These are phyloP conservation scores for Etia nguti DNA, from an alignment of 2,113 vertebrate genomes.

Conservation along the genomic window DNA sequence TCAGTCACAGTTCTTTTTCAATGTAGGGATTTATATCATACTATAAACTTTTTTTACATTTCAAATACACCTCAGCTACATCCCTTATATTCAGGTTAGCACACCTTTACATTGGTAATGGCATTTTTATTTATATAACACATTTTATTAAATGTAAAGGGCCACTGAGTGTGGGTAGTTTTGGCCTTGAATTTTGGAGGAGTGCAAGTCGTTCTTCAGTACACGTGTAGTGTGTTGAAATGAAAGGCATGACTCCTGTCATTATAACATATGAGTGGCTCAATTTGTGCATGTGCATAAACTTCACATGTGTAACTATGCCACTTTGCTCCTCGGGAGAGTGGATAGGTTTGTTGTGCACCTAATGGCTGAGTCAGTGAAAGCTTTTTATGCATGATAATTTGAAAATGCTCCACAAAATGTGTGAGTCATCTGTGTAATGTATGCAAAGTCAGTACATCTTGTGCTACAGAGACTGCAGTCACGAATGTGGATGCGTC, in stretches of 20 bases:
- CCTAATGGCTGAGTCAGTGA: not conserved
- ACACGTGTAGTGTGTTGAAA: not conserved
- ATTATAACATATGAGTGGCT: not conserved
- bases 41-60: not conserved
- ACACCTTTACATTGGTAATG: not conserved
- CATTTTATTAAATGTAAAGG: not conserved
- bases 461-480: not conserved
- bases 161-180: not conserved
- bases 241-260: not conserved
- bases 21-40: not conserved
- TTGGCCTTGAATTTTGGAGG: not conserved
- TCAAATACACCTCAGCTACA: not conserved
- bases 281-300: not conserved
- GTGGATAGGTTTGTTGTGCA: not conserved
- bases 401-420: not conserved
- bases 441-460: not conserved
- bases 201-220: not conserved
- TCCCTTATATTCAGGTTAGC: not conserved
- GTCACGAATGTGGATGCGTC: not conserved
- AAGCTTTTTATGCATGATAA: not conserved
- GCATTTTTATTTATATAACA: not conserved
- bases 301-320: not conserved
- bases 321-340: not conserved
- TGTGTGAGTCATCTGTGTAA: not conserved
- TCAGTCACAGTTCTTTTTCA: not conserved